Evolutionary conservation across 1,140 invertebrate genomes (phyloP).

Genomic region (Drosophila tristis): DNA sequence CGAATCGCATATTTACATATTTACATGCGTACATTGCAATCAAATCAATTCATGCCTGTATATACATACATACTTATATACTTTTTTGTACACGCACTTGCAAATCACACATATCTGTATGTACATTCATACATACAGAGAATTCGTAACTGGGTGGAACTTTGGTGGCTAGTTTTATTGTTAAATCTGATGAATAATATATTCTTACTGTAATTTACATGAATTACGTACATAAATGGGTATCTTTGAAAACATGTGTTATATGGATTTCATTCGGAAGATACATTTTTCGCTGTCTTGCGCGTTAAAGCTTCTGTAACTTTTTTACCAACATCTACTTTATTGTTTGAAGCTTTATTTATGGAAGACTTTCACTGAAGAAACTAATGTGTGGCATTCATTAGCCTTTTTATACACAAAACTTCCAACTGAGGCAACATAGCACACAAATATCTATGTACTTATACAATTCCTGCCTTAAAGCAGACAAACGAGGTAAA

Average conservation of each 20-base stretch:
- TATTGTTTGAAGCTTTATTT: slow-evolving; percentile 1
- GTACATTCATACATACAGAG: slow-evolving; percentile 51
- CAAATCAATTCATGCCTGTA: no score
- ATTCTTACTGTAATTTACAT: slow-evolving; percentile 17
- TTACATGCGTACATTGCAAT: slow-evolving; percentile 1
- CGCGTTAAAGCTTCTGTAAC: slow-evolving; percentile 16
- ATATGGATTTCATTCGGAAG: slow-evolving; percentile 50
- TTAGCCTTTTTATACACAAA: slow-evolving; percentile 42
- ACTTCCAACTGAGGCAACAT: slow-evolving; percentile 51
- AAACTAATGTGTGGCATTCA: slow-evolving; percentile 2
- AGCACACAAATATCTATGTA: slow-evolving; percentile 53
- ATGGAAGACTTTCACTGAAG: slow-evolving; percentile 13
- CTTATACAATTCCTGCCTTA: slow-evolving; percentile 61
- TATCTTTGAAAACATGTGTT: slow-evolving; percentile 49
- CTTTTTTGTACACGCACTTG: not conserved
- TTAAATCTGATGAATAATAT: not conserved
- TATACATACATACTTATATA: slow-evolving; percentile 20
- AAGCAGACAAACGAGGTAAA: slow-evolving; percentile 65
- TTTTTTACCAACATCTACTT: slow-evolving; percentile 11
- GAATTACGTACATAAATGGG: slow-evolving; percentile 19
- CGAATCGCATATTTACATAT: not conserved
- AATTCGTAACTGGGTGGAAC: slow-evolving; percentile 53
- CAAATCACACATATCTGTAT: slow-evolving; percentile 28
- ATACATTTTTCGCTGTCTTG: slow-evolving; percentile 52
- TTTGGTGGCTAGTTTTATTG: slow-evolving; percentile 51